phyloP scores from a whole-genome alignment of 2,888 invertebrate genomes.

The Eupithecia tripunctaria region DNA sequence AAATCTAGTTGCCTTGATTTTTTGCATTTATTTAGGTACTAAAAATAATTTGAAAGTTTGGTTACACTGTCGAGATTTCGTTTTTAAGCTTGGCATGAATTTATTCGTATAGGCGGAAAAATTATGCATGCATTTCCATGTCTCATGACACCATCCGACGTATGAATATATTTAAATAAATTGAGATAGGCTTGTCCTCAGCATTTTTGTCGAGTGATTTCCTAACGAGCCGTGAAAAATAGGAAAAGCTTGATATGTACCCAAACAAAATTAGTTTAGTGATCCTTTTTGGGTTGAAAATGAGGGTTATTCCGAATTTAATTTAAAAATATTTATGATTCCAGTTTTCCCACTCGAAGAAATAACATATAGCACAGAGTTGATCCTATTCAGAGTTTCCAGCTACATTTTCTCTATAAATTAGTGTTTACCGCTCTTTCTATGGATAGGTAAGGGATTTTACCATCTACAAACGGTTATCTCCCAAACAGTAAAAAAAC shows the following conservation, averaged over 20 bases:
- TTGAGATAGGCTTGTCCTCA: constrained; percentile 60
- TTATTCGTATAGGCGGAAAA: constrained; percentile 43
- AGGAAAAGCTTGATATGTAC: constrained; percentile 22
- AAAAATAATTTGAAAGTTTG: background rate
- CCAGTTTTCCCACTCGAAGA: no score
- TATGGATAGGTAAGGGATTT: no score
- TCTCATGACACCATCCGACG: constrained; percentile 57
- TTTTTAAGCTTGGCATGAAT: constrained; percentile 39
- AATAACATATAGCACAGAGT: no score
- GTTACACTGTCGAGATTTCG: constrained; percentile 31
- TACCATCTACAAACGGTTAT: background rate
- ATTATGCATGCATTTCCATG: constrained; percentile 57
- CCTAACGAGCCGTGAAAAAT: constrained; percentile 33
- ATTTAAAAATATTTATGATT: no score
- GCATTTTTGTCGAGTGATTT: constrained; percentile 47
- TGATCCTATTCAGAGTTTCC: no score
- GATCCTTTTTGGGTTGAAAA: background rate
- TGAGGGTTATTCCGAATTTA: no score
- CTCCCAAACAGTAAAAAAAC: background rate
- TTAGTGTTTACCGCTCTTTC: no score
- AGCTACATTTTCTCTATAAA: no score
- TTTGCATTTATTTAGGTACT: background rate
- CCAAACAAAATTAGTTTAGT: constrained; percentile 5
- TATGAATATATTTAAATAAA: constrained; percentile 74
- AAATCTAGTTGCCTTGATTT: background rate